Evolutionary conservation across 2,797 vertebrate genomes (phyloP).

Genomic region (Sitta carolinensis): DNA sequence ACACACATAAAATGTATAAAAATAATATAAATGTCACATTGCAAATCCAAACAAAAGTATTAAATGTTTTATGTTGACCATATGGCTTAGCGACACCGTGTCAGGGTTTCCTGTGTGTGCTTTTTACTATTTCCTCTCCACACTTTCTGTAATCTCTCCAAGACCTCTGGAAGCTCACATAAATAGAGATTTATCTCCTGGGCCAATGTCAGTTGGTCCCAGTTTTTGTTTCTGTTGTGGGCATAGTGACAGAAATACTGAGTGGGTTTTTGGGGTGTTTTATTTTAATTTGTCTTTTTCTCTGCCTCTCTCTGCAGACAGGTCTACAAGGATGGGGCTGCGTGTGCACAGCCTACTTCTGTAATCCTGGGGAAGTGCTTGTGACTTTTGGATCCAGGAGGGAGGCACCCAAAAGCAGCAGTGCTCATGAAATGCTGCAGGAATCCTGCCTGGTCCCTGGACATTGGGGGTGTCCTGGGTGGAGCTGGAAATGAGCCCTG

Average conservation of each 20-base stretch:
- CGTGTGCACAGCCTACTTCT: not conserved
- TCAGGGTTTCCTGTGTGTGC: not conserved
- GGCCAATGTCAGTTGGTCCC: not conserved
- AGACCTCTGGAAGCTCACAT: not conserved
- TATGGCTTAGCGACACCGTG: rapidly evolving
- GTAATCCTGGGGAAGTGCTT: not conserved
- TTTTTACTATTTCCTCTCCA: constrained; percentile 27
- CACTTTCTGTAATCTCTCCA: not conserved
- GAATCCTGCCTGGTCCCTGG: not conserved
- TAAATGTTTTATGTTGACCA: not conserved
- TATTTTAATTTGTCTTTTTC: not conserved
- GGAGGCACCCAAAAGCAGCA: not conserved
- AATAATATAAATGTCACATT: not conserved
- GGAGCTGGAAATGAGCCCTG: not conserved
- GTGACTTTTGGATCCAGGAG: not conserved
- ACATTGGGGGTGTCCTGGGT: rapidly evolving
- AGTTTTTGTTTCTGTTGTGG: not conserved
- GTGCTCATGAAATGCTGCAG: not conserved
- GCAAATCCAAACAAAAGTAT: not conserved
- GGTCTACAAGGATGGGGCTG: not conserved
- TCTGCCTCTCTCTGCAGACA: not conserved
- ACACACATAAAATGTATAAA: not conserved
- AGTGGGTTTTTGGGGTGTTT: rapidly evolving
- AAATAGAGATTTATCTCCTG: not conserved
- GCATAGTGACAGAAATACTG: not conserved